Evolutionary conservation across 2,888 invertebrate species (phyloP), one percentile per base, ranked within the genome.

Genomic region (Heteropelma amictum): DNA sequence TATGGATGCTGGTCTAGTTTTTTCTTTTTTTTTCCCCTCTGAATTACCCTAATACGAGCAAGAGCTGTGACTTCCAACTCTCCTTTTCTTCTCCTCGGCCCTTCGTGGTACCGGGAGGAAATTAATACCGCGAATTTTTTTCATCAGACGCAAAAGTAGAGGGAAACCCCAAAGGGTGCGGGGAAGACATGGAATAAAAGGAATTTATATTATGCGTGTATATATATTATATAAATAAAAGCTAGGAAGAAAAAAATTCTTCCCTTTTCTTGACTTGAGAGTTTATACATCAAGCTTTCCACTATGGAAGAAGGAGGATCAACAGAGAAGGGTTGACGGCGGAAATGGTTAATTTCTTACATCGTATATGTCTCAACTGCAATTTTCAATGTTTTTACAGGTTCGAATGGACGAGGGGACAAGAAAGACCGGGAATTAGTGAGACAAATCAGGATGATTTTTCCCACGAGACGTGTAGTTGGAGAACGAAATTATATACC

Each of bases 41-140:
- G 21, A 17, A 21, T n/a, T n/a, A n/a, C n/a, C 56, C 51, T 26
- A 30, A 51, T 28, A 51, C 30, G 30, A 51, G 51, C 51, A 4
- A 35, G 26, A 30, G 28, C 49, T 38, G 26, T 63, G 63, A 63
- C 63, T 63, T 63, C 51, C 35, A 47, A 56, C 38, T 33, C 26
- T 51, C 49, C 38, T 17, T 6, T 14, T 33, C 8, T 3, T n/a
- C n/a, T n/a, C n/a, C n/a, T n/a, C 6, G 4, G 26, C 21, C 33
- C 49, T 17, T 14, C n/a, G n/a, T 56, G 33, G 65, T 61, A 56
- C 67, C 56, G 65, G n/a, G 64, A 70, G 63, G 71, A 75, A 71
- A 75, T 75, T 68, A 71, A 75, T 68, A 75, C 75, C 67, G 71
- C 61, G 51, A 71, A 71, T 71, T 71, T 71, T 67, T 61, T 49